Evolutionary conservation across 1,140 invertebrate genomes (phyloP).

Genomic region (Harpegnathos saltator): DNA sequence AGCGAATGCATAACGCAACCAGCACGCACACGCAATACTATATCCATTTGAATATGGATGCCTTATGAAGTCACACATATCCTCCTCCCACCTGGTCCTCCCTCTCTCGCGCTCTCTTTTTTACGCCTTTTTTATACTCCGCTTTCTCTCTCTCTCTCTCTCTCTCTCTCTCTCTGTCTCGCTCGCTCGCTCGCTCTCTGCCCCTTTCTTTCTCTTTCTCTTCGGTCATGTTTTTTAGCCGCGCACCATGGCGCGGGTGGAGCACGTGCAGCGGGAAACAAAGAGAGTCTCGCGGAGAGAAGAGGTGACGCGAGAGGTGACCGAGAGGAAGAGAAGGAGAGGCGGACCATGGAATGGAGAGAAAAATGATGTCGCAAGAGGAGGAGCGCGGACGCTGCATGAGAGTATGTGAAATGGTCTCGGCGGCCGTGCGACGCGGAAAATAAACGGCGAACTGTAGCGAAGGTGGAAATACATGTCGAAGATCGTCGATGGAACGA

Average conservation of each 20-base stretch:
- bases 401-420: constrained; percentile 65
- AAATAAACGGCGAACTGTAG: constrained; percentile 34
- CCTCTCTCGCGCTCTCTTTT: constrained; percentile 26
- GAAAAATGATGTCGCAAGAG: constrained; percentile 50
- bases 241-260: constrained; percentile 61
- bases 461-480: constrained; percentile 45
- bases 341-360: constrained; percentile 57
- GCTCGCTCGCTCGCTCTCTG: constrained; percentile 24
- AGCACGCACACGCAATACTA: constrained; percentile 68
- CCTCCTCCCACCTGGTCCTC: constrained; percentile 60
- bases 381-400: constrained; percentile 41
- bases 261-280: constrained; percentile 76
- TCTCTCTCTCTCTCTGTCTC: neutral
- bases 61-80: constrained; percentile 71
- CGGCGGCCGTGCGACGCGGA: constrained; percentile 30
- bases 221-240: constrained; percentile 24
- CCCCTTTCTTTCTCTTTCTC: neutral
- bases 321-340: constrained; percentile 40
- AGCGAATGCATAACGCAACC: constrained; percentile 56
- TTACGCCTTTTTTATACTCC: constrained; percentile 18
- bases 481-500: constrained; percentile 3
- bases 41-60: constrained; percentile 73
- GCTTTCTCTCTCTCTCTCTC: constrained; percentile 1
- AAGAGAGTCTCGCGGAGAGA: constrained; percentile 66
- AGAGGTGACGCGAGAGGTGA: constrained; percentile 61